These are phyloP conservation scores for Megaptera novaeangliae DNA, from an alignment of 2,113 vertebrate species.

Conservation along the genomic window DNA sequence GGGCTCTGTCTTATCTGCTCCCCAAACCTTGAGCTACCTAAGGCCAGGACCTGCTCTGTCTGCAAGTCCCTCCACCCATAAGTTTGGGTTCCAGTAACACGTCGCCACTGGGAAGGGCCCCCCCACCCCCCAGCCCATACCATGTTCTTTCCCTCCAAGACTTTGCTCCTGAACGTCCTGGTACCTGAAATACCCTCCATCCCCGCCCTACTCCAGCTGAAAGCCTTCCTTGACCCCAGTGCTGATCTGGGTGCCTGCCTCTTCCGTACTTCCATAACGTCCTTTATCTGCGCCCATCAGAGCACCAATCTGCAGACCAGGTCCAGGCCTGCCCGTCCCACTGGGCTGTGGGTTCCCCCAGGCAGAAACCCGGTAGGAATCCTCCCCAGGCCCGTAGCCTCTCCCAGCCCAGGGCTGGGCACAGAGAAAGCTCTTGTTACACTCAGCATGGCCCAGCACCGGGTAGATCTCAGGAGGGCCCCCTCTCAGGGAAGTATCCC, in stretches of 20 bases:
- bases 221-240: background rate
- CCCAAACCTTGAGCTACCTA: background rate
- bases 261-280: too few relatives aligned
- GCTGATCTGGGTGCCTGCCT: background rate
- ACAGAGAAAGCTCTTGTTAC: background rate
- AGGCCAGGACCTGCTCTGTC: background rate
- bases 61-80: background rate
- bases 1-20: background rate
- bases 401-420: background rate
- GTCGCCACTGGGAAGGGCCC: background rate
- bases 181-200: background rate
- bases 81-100: background rate
- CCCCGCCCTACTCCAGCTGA: background rate
- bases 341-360: background rate
- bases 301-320: background rate
- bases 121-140: background rate
- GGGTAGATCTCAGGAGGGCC: background rate
- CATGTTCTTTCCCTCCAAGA: background rate
- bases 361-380: background rate
- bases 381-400: background rate
- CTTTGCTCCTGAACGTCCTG: background rate
- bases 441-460: background rate
- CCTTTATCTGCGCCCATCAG: background rate
- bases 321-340: background rate
- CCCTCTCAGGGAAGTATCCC: background rate